These are phyloP conservation scores for Yponomeuta malinellus DNA, from an alignment of 2,888 invertebrate genomes.

Conservation along the genomic window DNA sequence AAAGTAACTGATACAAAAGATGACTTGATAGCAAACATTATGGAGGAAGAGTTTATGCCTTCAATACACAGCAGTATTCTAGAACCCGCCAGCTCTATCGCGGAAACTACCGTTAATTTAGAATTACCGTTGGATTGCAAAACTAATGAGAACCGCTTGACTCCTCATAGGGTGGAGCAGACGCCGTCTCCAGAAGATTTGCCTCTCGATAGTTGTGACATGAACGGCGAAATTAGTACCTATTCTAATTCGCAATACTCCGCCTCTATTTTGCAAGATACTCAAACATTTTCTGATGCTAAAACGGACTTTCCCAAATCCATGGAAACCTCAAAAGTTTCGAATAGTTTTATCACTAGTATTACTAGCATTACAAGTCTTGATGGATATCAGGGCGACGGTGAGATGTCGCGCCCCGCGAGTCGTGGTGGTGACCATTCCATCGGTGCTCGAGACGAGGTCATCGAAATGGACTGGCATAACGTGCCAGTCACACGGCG, in stretches of 20 bases:
- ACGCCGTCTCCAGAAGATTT: constrained; percentile 91
- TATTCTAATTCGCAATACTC: constrained; percentile 65
- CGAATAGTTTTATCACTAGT: constrained; percentile 88
- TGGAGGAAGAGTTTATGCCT: constrained; percentile 78
- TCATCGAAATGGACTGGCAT: constrained; percentile 73
- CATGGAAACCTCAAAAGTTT: constrained; percentile 78
- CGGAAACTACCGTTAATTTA: constrained; percentile 71
- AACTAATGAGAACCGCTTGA: constrained; percentile 50
- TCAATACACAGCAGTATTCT: constrained; percentile 77
- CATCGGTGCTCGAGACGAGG: constrained; percentile 71
- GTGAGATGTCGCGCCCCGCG: constrained; percentile 91
- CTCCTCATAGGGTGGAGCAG: constrained; percentile 78
- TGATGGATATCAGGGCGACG: constrained; percentile 95
- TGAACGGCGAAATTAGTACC: constrained; percentile 75
- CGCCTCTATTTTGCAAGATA: constrained; percentile 66
- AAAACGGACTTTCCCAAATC: constrained; percentile 79
- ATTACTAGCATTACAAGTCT: constrained; percentile 94
- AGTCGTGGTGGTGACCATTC: constrained; percentile 88
- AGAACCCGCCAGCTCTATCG: constrained; percentile 74
- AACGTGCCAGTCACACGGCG: constrained; percentile 79
- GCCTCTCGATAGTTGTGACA: constrained; percentile 84
- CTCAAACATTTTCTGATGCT: constrained; percentile 73
- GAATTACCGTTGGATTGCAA: constrained; percentile 71
- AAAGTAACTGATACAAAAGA: constrained; percentile 5
- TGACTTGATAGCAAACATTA: constrained; percentile 19